Base-by-base conservation (phyloP, 1,140 invertebrate genomes). In the Drosophila littoralis region DNA sequence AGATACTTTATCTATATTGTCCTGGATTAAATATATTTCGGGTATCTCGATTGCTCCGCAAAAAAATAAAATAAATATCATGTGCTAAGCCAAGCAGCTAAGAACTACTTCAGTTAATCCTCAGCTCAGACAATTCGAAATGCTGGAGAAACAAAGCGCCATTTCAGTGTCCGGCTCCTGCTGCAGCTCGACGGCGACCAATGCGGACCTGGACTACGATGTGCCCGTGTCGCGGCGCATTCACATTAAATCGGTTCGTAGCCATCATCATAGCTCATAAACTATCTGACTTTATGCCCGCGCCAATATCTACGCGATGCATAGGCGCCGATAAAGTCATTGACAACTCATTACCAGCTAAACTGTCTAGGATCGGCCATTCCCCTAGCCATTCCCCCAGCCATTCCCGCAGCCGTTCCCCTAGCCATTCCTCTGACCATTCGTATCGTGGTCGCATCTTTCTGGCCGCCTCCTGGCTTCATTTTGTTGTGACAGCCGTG, bases 21-120 rank as follows among this genome's bases (percentile, higher is more conserved):
- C 90, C 90, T 91, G 90, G 90, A 91, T 91, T 91, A 91, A 91
- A 91, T 91, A 91, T 91, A 88, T 12, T 85, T 77, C 81, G 77
- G 75, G 67, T 75, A 83, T 85, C 84, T 89, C 84, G 67, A 64
- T 55, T 48, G 50, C 17, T 61, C 35, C 35, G 13, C 22, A 59
- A 38, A 28, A 28, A 28, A 28, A 28, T 5, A 5, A 28, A 4
- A 28, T 3, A 28, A 5, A 45, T 51, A 83, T 51, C 60, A 71
- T 74, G 77, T 70, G 75, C 55, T 78, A 43, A 76, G n/a, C 13
- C 8, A 13, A n/a, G 15, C 22, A 15, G 36, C 42, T 35, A 28
- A 3, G 22, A 28, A 7, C 36, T 28, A 50, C 36, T 22, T 0
- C 9, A 42, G 15, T 17, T 58, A 77, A 59, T 42, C 12, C 2